Base-by-base conservation (phyloP, 35 echinoderm and acorn worm genomes). In the Ophioderma brevispina region DNA sequence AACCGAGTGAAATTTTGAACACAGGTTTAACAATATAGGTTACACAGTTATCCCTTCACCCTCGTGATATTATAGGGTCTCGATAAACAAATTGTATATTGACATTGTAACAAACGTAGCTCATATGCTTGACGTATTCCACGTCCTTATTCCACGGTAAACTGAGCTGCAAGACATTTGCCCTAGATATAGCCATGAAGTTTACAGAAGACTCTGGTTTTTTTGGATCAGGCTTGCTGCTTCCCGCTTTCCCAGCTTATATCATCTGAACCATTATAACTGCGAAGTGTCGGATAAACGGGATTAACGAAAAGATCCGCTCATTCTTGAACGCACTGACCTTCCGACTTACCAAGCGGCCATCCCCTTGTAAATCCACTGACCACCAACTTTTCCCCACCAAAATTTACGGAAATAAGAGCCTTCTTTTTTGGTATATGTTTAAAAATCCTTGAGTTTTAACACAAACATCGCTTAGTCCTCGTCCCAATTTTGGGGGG, bases 111-210 rank as follows among this genome's bases (percentile, higher is more conserved):
- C 10, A 1, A 15, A 30, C n/a, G n/a, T 15, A 15, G 10, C 59
- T 3, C 23, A 25, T 70, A 30, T 70, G 59, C 10, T 70, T 70
- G 59, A 70, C 59, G 10, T 70, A 18, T 70, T 18, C 59, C 23
- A 70, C 59, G 3, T 8, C n/a, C 59, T 15, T 70, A n/a, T n/a
- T n/a, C 59, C 23, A 8, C 59, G 59, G 59, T 70, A 70, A 70
- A 70, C n/a, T 70, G 59, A 70, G 59, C 59, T 70, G 59, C 59
- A 25, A 70, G 59, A 70, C n/a, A 70, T 70, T 70, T 70, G 59
- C 59, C 23, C 15, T 70, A 70, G 59, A 70, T 30, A 15, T 70
- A 70, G 1, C 4, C 15, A n/a, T n/a, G 10, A 25, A 6, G 59
- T 70, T 70, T 6, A 30, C 23, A 70, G 59, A 70, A 18, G 1